Evolutionary conservation across 2,113 vertebrate species (phyloP), one percentile per base, ranked within the genome.

Genomic region (Micromys minutus): DNA sequence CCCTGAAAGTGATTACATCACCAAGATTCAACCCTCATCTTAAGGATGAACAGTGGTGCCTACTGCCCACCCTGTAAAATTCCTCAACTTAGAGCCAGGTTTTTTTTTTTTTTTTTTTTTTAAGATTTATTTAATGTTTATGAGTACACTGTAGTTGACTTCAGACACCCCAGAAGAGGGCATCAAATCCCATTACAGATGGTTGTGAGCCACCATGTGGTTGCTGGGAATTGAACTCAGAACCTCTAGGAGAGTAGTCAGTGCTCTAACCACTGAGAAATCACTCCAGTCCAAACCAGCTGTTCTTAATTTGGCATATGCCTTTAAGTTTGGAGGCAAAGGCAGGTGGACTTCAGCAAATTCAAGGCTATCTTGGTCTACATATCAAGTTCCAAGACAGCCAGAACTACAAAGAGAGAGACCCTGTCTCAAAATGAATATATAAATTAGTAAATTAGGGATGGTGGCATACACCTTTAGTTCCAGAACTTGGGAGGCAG

Each of bases 11-110:
- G 45, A 61, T 84, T 77, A 79, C 92, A 93, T 69, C n/a, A 36
- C 9, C 17, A 96, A 91, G 31, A 26, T 79, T 59, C 34, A 74
- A 91, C 59, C 34, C 34, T 77, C 81, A 91, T 89, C 87, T 87
- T 80, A 67, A 95, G 21, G 75, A 91, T 47, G 47, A 71, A 65
- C 21, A 12, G 29, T 85, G 34, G 50, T 95, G n/a, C 61, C 84
- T 87, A 47, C 0, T 47, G 36, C n/a, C 29, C 47, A 87, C 39
- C 71, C 17, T 63, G 76, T 24, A 77, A 74, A 87, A 84, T 31
- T 17, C 36, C n/a, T 42, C n/a, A 42, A 29, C 34, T 76, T 47
- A 34, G 50, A 76, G 13, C 11, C 39, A 45, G 17, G 29, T 7
- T 52, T 52, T 11, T 52, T 52, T n/a, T n/a, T n/a, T n/a, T n/a